Percentiles rank a stretch among this genome's conserved stretches.
Conservation (phyloP, 92 coral and sea anemone species). For the Metridium senile region DNA sequence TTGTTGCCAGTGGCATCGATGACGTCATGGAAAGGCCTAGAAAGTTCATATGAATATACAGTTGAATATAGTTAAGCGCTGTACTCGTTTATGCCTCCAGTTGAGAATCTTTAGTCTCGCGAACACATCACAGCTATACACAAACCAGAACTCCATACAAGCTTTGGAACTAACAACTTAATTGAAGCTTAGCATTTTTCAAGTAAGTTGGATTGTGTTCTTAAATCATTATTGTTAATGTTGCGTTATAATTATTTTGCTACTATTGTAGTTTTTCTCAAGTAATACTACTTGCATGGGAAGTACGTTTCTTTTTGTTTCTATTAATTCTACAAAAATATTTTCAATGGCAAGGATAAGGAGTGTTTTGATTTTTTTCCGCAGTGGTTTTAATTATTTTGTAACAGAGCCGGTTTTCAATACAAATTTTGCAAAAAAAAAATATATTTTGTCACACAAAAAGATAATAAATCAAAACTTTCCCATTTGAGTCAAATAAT, state of each 20-base stretch:
- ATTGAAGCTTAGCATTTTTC: not conserved
- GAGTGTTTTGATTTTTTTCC: not conserved
- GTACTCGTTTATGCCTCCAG: not conserved
- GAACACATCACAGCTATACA: not conserved
- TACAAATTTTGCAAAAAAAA: not conserved
- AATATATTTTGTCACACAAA: not conserved
- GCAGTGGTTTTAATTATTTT: not conserved
- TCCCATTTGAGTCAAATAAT: no score
- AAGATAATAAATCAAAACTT: no score
- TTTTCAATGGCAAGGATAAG: not conserved
- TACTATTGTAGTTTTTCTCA: no score
- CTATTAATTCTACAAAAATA: not conserved
- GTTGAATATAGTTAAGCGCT: not conserved
- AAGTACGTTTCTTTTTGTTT: no score
- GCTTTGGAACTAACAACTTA: not conserved
- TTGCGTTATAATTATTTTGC: no score
- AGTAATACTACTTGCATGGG: no score
- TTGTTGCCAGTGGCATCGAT: conserved; percentile 14
- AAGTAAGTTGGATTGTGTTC: not conserved
- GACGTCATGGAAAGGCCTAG: conserved; percentile 17
- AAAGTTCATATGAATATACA: conserved; percentile 7
- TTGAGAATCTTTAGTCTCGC: not conserved
- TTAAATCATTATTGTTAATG: no score
- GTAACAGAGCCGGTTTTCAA: not conserved
- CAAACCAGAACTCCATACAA: not conserved